These are phyloP conservation scores for Heterotis niloticus DNA, from an alignment of 2,113 vertebrate genomes.

Conservation along the genomic window DNA sequence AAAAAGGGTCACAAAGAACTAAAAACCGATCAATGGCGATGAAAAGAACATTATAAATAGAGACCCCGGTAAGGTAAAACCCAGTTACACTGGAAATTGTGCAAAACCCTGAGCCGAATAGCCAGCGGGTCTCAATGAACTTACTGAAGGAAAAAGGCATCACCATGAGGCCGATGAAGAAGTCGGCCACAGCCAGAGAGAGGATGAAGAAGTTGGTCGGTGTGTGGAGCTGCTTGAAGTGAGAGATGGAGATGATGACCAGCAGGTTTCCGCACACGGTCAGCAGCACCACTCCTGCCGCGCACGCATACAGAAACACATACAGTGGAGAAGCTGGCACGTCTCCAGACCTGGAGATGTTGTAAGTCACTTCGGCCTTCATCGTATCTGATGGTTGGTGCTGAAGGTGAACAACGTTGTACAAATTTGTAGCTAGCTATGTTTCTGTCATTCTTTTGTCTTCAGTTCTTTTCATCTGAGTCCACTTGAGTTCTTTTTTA, in stretches of 20 bases:
- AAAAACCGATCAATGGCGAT: constrained; percentile 29
- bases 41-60: constrained; percentile 29
- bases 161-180: constrained; percentile 44
- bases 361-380: too few relatives aligned
- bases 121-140: constrained; percentile 41
- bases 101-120: constrained; percentile 28
- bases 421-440: too few relatives aligned
- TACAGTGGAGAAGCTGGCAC: too few relatives aligned
- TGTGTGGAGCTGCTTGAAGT: constrained; percentile 50
- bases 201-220: constrained; percentile 45
- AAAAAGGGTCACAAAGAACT: constrained; percentile 28
- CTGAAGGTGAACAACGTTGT: too few relatives aligned
- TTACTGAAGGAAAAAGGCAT: constrained; percentile 66
- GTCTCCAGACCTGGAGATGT: too few relatives aligned
- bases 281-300: constrained; percentile 36
- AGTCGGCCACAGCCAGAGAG: constrained; percentile 43
- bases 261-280: constrained; percentile 50
- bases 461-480: too few relatives aligned
- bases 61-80: constrained; percentile 14
- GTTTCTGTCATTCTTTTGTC: too few relatives aligned
- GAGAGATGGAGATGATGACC: constrained; percentile 41
- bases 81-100: background rate
- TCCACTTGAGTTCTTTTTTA: too few relatives aligned
- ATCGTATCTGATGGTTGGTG: too few relatives aligned
- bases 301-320: too few relatives aligned